phyloP scores from a whole-genome alignment of 2,797 vertebrate species.

The Anguilla megastoma region DNA sequence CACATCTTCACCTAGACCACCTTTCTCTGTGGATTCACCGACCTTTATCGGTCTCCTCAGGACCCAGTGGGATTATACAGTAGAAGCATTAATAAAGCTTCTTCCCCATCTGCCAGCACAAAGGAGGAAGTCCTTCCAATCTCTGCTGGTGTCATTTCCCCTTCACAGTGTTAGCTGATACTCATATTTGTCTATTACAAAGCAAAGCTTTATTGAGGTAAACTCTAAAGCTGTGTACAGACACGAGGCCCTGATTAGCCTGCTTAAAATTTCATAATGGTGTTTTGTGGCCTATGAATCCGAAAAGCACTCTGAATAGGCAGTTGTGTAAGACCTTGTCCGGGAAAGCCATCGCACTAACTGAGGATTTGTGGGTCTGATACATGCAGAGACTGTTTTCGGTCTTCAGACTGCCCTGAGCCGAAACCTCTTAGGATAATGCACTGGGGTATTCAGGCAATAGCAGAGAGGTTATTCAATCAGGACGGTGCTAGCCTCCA shows the following conservation, averaged over 20 bases:
- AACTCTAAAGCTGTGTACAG: neutral
- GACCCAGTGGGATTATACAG: neutral
- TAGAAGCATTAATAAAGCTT: neutral
- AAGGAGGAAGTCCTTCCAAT: neutral
- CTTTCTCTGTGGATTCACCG: neutral
- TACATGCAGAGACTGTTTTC: neutral
- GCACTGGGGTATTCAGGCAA: neutral
- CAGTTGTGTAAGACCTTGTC: neutral
- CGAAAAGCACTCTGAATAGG: neutral
- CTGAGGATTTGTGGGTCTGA: neutral
- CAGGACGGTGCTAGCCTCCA: constrained; percentile 2
- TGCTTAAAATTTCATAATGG: neutral
- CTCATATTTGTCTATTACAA: no score
- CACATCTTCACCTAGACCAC: neutral
- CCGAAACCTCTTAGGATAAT: constrained; percentile 3
- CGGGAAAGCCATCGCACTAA: neutral
- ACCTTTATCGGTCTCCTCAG: neutral
- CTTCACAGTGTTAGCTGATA: neutral
- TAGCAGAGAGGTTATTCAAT: constrained; percentile 6
- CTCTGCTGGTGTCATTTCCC: neutral
- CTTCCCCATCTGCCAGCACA: neutral
- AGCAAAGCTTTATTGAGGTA: neutral
- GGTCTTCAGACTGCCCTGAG: neutral
- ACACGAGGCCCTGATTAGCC: neutral
- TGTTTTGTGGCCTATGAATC: neutral